Conservation (phyloP, 2,888 invertebrate genomes). For the Acanthopleura granulata region DNA sequence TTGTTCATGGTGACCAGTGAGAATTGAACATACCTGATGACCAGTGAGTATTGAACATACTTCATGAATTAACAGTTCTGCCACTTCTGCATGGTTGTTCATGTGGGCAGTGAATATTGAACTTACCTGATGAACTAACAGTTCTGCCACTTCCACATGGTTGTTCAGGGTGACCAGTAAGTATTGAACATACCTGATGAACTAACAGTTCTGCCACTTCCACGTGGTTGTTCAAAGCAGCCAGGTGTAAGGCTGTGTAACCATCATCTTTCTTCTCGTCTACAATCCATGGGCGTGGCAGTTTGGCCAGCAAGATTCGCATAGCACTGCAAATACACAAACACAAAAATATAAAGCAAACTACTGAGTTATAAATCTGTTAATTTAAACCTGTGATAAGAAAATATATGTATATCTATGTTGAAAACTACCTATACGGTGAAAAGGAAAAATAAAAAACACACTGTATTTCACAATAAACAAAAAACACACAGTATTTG, state of each 20-base stretch:
- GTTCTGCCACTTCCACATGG: slow-evolving; percentile 95
- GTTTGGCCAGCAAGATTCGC: slow-evolving; percentile 92
- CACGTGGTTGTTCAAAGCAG: slow-evolving; percentile 96
- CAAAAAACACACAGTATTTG: too few relatives aligned
- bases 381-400: too few relatives aligned
- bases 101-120: background rate
- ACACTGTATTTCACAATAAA: too few relatives aligned
- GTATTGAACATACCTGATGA: slow-evolving; percentile 55
- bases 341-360: background rate
- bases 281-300: slow-evolving; percentile 96
- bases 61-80: too few relatives aligned
- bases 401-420: too few relatives aligned
- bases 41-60: too few relatives aligned
- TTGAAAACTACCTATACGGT: too few relatives aligned
- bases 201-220: slow-evolving; percentile 89
- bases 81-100: too few relatives aligned
- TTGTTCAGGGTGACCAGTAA: slow-evolving; percentile 92
- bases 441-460: too few relatives aligned
- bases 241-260: slow-evolving; percentile 93
- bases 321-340: slow-evolving; percentile 79
- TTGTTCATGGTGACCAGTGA: too few relatives aligned
- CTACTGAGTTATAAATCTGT: too few relatives aligned
- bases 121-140: slow-evolving; percentile 72
- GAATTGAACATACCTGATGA: too few relatives aligned
- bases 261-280: slow-evolving; percentile 99